Evolutionary conservation across 2,888 invertebrate species (phyloP).

Genomic region (Malachius bipustulatus): DNA sequence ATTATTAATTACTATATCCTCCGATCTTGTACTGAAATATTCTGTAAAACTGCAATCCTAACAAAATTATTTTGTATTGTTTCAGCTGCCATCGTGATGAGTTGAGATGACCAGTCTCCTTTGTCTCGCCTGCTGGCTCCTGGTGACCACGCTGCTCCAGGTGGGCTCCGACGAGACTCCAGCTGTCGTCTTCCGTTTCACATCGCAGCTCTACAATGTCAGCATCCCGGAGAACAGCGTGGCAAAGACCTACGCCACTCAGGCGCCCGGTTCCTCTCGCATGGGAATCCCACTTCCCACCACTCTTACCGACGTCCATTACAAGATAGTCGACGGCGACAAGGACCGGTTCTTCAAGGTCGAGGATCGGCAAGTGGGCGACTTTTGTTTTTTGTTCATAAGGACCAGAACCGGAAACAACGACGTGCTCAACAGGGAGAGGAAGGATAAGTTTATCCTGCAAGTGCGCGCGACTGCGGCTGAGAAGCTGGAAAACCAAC

Average conservation of each 20-base stretch:
- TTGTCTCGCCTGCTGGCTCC: slow-evolving; percentile 32
- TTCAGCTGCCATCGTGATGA: slow-evolving; percentile 33
- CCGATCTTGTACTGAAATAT: not conserved
- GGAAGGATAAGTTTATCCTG: slow-evolving; percentile 70
- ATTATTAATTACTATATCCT: no score
- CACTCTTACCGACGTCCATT: slow-evolving; percentile 53
- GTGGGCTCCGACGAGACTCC: slow-evolving; percentile 26
- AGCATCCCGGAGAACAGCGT: slow-evolving; percentile 87
- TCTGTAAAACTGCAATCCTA: not conserved
- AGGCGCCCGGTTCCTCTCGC: slow-evolving; percentile 56
- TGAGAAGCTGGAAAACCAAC: slow-evolving; percentile 45
- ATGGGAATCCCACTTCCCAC: slow-evolving; percentile 60
- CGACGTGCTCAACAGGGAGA: slow-evolving; percentile 86
- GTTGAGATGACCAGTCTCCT: slow-evolving; percentile 33
- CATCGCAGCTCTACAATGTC: slow-evolving; percentile 67
- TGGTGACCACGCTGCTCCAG: slow-evolving; percentile 30
- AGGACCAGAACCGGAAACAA: slow-evolving; percentile 78
- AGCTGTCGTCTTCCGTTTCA: slow-evolving; percentile 54
- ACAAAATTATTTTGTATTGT: slow-evolving; percentile 15
- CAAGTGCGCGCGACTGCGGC: slow-evolving; percentile 61
- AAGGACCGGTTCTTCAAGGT: slow-evolving; percentile 86
- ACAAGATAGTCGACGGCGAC: slow-evolving; percentile 79
- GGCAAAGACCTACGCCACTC: slow-evolving; percentile 73
- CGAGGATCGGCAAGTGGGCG: slow-evolving; percentile 79
- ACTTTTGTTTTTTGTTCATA: slow-evolving; percentile 86